Evolutionary conservation across 2,113 vertebrate genomes (phyloP).

Genomic region (Columba janthina): DNA sequence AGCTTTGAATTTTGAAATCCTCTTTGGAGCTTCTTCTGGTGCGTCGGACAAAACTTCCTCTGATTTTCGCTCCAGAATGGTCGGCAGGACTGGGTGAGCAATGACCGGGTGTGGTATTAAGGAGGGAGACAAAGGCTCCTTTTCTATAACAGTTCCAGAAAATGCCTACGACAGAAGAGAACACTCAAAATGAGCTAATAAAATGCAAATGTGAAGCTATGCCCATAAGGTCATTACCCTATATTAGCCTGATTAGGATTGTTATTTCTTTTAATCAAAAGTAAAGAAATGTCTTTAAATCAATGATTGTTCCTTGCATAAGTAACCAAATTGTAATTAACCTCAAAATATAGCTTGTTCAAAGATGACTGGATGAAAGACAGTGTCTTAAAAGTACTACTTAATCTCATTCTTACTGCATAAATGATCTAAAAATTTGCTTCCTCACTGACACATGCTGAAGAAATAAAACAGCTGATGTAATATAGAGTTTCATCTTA

Average conservation of each 20-base stretch:
- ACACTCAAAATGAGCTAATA: slow-evolving; percentile 35
- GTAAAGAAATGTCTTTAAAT: slow-evolving; percentile 64
- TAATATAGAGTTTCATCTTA: neutral
- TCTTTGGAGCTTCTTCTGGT: slow-evolving; percentile 74
- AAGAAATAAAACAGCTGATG: slow-evolving; percentile 28
- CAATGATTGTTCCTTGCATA: slow-evolving; percentile 38
- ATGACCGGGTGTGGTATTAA: slow-evolving; percentile 80
- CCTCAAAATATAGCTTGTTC: slow-evolving; percentile 53
- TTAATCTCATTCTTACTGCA: slow-evolving; percentile 23
- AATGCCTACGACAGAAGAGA: slow-evolving; percentile 84
- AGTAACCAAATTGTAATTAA: slow-evolving; percentile 59
- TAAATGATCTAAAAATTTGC: slow-evolving; percentile 1
- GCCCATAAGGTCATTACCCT: slow-evolving; percentile 47
- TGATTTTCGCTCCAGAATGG: slow-evolving; percentile 90
- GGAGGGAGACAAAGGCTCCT: slow-evolving; percentile 84
- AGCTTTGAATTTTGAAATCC: slow-evolving; percentile 94
- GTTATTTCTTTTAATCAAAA: slow-evolving; percentile 68
- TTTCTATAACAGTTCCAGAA: slow-evolving; percentile 95
- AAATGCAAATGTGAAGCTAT: slow-evolving; percentile 40
- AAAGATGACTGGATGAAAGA: slow-evolving; percentile 49
- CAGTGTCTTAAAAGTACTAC: slow-evolving; percentile 53
- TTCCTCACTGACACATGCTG: neutral
- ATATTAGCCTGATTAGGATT: slow-evolving; percentile 49
- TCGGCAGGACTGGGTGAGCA: slow-evolving; percentile 84
- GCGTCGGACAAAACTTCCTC: slow-evolving; percentile 83